Conservation (phyloP, 2,113 vertebrate species). For the Hemicordylus capensis region DNA sequence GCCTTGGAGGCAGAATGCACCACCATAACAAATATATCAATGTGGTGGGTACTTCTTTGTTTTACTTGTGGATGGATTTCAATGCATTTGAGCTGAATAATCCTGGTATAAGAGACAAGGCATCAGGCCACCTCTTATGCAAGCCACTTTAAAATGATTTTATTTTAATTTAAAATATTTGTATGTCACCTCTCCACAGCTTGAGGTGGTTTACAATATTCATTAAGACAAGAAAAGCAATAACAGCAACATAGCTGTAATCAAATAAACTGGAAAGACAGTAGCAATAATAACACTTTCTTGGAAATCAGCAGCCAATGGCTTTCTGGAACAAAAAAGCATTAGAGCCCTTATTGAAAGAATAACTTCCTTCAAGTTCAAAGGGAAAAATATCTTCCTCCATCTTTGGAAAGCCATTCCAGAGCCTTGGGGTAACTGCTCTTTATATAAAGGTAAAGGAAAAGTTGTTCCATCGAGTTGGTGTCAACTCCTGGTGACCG, state of each 20-base stretch:
- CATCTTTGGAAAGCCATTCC: too few relatives aligned
- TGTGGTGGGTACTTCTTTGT: neutral
- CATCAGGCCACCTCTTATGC: too few relatives aligned
- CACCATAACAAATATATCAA: neutral
- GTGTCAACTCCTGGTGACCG: too few relatives aligned
- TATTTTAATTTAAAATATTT: neutral
- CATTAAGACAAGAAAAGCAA: neutral
- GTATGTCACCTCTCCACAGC: neutral
- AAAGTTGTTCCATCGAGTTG: too few relatives aligned
- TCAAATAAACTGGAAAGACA: neutral
- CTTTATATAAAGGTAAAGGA: too few relatives aligned
- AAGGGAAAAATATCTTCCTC: too few relatives aligned
- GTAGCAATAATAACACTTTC: neutral
- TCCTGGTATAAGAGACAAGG: neutral
- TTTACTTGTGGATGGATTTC: neutral
- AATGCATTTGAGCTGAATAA: accelerated
- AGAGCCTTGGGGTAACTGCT: too few relatives aligned
- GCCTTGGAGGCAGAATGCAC: neutral
- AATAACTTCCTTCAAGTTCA: too few relatives aligned
- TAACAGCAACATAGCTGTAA: neutral
- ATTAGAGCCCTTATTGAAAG: neutral
- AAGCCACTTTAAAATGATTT: neutral
- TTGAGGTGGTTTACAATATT: neutral
- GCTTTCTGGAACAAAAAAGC: neutral
- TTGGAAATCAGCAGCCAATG: neutral